phyloP scores from a whole-genome alignment of 30 jellyfish, hydroid and myxozoan genomes.

The Nemopilema nomurai region DNA sequence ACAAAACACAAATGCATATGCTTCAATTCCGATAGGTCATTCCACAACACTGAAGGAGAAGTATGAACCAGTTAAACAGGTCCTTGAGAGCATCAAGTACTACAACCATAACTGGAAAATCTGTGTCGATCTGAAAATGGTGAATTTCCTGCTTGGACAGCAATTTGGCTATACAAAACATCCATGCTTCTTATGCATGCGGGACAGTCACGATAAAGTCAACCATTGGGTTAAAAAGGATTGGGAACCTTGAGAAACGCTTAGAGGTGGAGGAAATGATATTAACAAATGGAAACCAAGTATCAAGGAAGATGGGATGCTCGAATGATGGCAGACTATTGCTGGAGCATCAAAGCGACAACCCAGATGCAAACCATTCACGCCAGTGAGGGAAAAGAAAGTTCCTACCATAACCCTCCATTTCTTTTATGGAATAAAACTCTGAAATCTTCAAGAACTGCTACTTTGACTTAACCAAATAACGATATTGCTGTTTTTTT shows the following conservation, averaged over 20 bases:
- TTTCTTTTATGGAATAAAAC: too few relatives aligned
- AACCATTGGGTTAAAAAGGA: background rate
- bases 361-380: too few relatives aligned
- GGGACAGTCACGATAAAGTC: conserved; percentile 12
- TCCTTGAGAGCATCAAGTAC: conserved; percentile 26
- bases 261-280: conserved; percentile 1
- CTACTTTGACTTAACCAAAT: too few relatives aligned
- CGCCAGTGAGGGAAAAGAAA: too few relatives aligned
- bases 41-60: conserved; percentile 42
- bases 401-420: too few relatives aligned
- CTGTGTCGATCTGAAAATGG: conserved; percentile 45
- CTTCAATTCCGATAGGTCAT: conserved; percentile 46
- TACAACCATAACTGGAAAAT: conserved; percentile 34
- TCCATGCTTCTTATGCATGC: background rate
- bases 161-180: conserved; percentile 10
- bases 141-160: conserved; percentile 20
- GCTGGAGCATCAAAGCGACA: too few relatives aligned
- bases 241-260: conserved; percentile 8
- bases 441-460: too few relatives aligned
- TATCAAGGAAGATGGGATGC: conserved; percentile 17
- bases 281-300: conserved; percentile 15
- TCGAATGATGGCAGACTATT: too few relatives aligned
- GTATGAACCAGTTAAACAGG: conserved; percentile 34
- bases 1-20: too few relatives aligned
- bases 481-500: too few relatives aligned